These are phyloP conservation scores for Notiomystis cincta DNA, from an alignment of 2,113 vertebrate genomes.

Conservation along the genomic window DNA sequence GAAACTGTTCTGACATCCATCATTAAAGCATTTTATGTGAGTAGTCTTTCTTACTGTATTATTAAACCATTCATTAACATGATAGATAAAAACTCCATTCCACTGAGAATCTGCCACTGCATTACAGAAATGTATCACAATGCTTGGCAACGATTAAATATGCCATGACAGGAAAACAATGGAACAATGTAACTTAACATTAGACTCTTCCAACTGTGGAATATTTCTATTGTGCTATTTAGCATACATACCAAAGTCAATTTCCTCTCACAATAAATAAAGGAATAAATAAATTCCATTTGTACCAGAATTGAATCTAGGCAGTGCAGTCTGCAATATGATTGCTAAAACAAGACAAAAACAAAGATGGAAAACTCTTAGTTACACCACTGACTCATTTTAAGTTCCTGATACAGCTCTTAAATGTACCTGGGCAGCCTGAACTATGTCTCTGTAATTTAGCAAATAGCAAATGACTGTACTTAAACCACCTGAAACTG, in stretches of 20 bases:
- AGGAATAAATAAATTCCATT: neutral
- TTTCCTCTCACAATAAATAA: neutral
- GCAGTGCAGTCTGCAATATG: neutral
- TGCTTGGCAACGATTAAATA: neutral
- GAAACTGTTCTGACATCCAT: constrained; percentile 45
- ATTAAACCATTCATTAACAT: constrained; percentile 61
- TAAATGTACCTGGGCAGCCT: neutral
- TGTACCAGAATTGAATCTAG: neutral
- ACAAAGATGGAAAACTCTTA: neutral
- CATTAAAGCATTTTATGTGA: constrained; percentile 36
- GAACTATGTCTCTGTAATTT: neutral
- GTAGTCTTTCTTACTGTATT: constrained; percentile 50
- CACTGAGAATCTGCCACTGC: neutral
- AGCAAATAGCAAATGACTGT: neutral
- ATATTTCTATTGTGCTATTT: neutral
- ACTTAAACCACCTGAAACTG: neutral
- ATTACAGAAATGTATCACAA: neutral
- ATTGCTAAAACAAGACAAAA: neutral
- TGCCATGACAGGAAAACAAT: neutral
- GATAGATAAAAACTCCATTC: constrained; percentile 42
- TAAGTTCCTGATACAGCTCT: neutral
- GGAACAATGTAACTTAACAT: neutral
- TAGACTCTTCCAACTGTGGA: neutral
- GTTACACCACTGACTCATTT: neutral
- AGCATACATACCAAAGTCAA: neutral